Evolutionary conservation across 1,140 invertebrate genomes (phyloP).

Genomic region (Pseudoatta argentina): DNA sequence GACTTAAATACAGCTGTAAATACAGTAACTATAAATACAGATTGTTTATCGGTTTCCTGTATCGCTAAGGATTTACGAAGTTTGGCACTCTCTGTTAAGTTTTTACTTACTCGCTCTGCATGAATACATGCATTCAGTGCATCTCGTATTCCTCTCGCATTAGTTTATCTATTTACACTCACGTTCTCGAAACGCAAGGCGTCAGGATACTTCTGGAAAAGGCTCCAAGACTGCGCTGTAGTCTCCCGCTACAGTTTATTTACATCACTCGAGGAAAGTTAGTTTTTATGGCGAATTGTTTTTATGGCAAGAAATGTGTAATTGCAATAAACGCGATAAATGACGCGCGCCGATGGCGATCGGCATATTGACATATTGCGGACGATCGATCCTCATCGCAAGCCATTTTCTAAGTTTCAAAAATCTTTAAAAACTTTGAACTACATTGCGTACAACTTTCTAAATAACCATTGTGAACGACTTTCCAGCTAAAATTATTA

Average conservation of each 20-base stretch:
- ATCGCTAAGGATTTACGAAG: conserved; percentile 78
- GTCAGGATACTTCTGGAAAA: neutral
- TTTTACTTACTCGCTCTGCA: conserved; percentile 42
- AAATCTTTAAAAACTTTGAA: neutral
- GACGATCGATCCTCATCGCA: neutral
- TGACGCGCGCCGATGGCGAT: neutral
- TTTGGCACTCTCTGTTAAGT: conserved; percentile 84
- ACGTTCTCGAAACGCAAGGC: neutral
- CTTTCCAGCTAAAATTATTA: neutral
- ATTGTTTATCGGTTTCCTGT: conserved; percentile 79
- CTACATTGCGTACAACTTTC: neutral
- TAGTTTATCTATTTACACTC: conserved; percentile 25
- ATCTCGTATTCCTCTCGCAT: conserved; percentile 10
- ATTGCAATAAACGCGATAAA: conserved; percentile 65
- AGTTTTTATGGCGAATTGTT: conserved; percentile 74
- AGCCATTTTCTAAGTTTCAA: neutral
- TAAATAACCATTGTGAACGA: neutral
- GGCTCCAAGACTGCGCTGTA: neutral
- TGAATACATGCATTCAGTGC: conserved; percentile 5
- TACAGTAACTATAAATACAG: conserved; percentile 81
- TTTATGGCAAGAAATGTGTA: conserved; percentile 79
- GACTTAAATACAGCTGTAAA: conserved; percentile 79
- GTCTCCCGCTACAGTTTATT: conserved; percentile 57
- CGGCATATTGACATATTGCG: conserved; percentile 12
- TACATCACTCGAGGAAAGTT: conserved; percentile 42